Conservation (phyloP, 2,113 vertebrate species). For the Glareola pratincola region DNA sequence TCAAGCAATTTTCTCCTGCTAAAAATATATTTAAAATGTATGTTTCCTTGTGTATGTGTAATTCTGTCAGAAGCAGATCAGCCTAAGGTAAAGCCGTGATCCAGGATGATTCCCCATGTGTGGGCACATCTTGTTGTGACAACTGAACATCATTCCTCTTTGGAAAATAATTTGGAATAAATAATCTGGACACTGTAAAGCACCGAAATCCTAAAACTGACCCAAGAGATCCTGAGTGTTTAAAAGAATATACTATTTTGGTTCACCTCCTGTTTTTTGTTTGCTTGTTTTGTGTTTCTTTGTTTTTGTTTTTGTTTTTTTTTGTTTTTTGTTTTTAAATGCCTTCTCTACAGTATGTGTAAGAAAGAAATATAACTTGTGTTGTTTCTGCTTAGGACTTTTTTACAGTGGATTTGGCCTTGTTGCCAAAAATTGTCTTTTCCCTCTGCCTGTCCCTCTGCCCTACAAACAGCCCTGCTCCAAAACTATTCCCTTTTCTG, state of each 20-base stretch:
- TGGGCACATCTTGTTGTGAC: fast-evolving
- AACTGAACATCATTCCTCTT: not conserved
- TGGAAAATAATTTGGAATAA: not conserved
- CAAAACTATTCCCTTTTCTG: not conserved
- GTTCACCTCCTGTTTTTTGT: not conserved
- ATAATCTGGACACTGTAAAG: not conserved
- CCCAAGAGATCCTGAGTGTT: not conserved
- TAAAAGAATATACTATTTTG: not conserved
- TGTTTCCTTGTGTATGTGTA: not conserved
- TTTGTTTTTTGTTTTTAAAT: not conserved
- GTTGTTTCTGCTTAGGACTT: not conserved
- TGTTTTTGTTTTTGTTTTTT: no score
- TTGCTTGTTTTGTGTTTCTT: not conserved
- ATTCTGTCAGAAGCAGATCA: not conserved
- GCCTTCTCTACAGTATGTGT: not conserved
- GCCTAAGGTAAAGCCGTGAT: not conserved
- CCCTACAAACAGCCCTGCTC: not conserved
- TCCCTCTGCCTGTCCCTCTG: not conserved
- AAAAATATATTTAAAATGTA: not conserved
- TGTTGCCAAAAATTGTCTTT: not conserved
- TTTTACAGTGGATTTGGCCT: not conserved
- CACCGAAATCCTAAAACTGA: not conserved
- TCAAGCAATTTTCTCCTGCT: not conserved
- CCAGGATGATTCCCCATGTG: not conserved
- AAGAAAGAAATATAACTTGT: not conserved